Evolutionary conservation across 2,888 invertebrate species (phyloP).

Genomic region (Clepsis dumicolana): DNA sequence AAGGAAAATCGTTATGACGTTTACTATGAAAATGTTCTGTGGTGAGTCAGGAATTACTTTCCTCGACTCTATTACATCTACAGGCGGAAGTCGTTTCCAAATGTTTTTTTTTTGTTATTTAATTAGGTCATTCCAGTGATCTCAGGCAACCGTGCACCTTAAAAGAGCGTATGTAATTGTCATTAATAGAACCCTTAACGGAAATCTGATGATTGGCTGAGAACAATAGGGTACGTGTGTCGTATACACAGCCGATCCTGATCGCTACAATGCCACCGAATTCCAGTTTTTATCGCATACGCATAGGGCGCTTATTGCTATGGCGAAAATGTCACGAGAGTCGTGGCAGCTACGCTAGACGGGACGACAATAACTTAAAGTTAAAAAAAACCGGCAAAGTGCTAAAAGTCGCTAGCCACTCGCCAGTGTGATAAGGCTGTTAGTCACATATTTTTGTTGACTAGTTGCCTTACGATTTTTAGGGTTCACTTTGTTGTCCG

Average conservation of each 20-base stretch:
- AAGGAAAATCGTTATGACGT: no score
- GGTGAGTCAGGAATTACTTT: no score
- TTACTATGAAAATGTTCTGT: no score
- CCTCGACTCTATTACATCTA: not conserved
- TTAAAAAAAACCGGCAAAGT: no score
- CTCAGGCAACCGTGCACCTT: not conserved
- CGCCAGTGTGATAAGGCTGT: no score
- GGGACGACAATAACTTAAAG: no score
- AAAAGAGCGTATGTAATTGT: not conserved
- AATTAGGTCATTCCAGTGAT: not conserved
- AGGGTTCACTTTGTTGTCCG: no score
- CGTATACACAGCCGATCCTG: not conserved
- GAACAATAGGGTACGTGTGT: conserved; percentile 5
- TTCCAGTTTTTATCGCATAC: not conserved
- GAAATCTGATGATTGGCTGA: not conserved
- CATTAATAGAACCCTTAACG: conserved; percentile 4
- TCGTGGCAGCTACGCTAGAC: not conserved
- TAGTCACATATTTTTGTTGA: no score
- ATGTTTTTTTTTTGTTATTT: not conserved
- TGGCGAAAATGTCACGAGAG: not conserved
- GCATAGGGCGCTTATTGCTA: not conserved
- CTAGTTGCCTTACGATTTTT: no score
- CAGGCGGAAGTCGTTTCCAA: not conserved
- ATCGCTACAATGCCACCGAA: not conserved
- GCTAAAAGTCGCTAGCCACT: no score